Percentiles rank a stretch among this genome's conserved stretches.
Conservation (phyloP, 2,888 invertebrate species). For the Lordiphosa fenestrarum region DNA sequence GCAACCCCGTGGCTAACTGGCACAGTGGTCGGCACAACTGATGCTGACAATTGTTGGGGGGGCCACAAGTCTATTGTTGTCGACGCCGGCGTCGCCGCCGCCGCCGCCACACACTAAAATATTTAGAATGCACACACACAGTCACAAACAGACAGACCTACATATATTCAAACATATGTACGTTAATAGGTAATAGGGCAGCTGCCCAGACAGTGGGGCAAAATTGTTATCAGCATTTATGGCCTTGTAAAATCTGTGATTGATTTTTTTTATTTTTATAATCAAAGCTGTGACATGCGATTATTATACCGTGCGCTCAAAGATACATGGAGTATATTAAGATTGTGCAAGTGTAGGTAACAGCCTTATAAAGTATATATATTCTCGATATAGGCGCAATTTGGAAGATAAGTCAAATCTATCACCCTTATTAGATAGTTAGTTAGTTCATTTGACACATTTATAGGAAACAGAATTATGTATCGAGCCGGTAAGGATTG, state of each 20-base stretch:
- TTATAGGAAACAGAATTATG: too few relatives aligned
- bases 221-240: slow-evolving; percentile 19
- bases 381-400: too few relatives aligned
- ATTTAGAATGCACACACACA: slow-evolving; percentile 41
- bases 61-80: slow-evolving; percentile 48
- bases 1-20: slow-evolving; percentile 17
- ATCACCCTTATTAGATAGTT: too few relatives aligned
- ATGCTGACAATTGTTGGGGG: slow-evolving; percentile 49
- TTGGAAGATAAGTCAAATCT: too few relatives aligned
- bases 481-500: too few relatives aligned
- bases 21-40: slow-evolving; percentile 20
- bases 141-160: slow-evolving; percentile 26
- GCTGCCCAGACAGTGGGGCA: slow-evolving; percentile 34
- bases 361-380: too few relatives aligned
- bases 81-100: slow-evolving; percentile 27
- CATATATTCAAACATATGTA: background rate
- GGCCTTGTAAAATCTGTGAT: slow-evolving; percentile 2
- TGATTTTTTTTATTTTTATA: background rate
- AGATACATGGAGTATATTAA: too few relatives aligned
- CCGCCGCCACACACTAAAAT: slow-evolving; percentile 36
- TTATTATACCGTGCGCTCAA: too few relatives aligned
- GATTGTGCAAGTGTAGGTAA: too few relatives aligned
- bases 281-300: background rate
- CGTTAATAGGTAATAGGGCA: slow-evolving; percentile 66
- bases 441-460: too few relatives aligned